A percentile compares a stretch with the other conserved stretches of the same genome.
phyloP scores from a whole-genome alignment of 2,113 vertebrate species.

The Corvus moneduloides region DNA sequence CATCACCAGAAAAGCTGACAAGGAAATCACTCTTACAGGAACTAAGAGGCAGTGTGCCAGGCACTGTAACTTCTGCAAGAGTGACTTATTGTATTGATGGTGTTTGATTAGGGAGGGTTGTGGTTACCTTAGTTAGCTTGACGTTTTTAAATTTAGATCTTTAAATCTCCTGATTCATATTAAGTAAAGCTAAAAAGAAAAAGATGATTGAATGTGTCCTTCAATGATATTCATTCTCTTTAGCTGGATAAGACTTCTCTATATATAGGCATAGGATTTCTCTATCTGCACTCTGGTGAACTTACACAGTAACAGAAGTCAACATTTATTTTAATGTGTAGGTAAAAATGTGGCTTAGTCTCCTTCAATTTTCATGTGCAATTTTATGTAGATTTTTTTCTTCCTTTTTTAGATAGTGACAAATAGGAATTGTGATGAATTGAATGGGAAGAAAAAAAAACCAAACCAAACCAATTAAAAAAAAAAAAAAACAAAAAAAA shows the following conservation, averaged over 20 bases:
- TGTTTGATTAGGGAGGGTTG: not conserved
- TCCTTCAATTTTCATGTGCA: not conserved
- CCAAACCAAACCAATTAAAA: too few relatives aligned
- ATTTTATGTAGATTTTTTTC: not conserved
- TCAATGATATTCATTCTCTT: not conserved
- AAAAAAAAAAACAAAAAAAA: too few relatives aligned
- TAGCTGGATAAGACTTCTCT: not conserved
- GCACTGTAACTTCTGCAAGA: not conserved
- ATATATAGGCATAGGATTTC: not conserved
- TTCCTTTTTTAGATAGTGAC: not conserved
- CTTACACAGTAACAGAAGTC: not conserved
- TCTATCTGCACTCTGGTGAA: not conserved
- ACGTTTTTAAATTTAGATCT: not conserved
- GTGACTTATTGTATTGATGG: not conserved
- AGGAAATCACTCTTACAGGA: slow-evolving; percentile 5
- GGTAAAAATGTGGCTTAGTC: not conserved
- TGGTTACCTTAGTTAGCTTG: not conserved
- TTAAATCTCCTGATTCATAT: not conserved
- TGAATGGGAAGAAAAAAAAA: not conserved
- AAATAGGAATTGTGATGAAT: not conserved
- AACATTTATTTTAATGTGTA: not conserved
- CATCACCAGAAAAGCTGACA: not conserved
- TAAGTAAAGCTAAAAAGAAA: not conserved
- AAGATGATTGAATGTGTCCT: not conserved
- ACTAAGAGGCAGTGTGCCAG: not conserved